These are phyloP conservation scores for Salvelinus sp. DNA, from an alignment of 2,113 vertebrate genomes.

Conservation along the genomic window DNA sequence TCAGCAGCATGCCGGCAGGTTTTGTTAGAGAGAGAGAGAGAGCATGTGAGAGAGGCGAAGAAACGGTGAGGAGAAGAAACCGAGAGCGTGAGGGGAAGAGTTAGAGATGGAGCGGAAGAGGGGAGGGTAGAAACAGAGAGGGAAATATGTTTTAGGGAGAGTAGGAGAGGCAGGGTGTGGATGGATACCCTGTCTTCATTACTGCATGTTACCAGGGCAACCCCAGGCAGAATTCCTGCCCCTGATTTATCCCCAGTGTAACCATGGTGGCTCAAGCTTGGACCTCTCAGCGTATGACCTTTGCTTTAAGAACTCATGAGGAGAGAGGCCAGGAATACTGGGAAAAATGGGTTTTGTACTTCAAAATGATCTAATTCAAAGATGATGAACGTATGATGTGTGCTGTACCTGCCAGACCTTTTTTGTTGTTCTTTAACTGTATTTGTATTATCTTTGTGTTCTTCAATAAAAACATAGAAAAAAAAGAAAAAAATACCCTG, in stretches of 20 bases:
- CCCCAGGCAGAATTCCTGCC: conserved; percentile 38
- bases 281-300: conserved; percentile 5
- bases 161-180: not conserved
- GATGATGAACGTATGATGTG: too few relatives aligned
- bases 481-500: too few relatives aligned
- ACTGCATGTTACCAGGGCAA: conserved; percentile 67
- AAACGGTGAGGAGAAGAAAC: conserved; percentile 36
- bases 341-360: too few relatives aligned
- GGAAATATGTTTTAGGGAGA: conserved; percentile 5
- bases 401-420: too few relatives aligned
- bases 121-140: conserved; percentile 23
- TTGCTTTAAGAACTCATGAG: conserved; percentile 5
- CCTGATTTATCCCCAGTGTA: conserved; percentile 37
- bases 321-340: too few relatives aligned
- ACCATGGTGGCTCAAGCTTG: conserved; percentile 37
- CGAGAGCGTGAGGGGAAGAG: conserved; percentile 17
- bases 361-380: too few relatives aligned
- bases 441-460: too few relatives aligned
- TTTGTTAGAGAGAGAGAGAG: conserved; percentile 39
- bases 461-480: too few relatives aligned
- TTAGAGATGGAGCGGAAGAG: not conserved
- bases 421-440: too few relatives aligned
- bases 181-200: conserved; percentile 39
- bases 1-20: conserved; percentile 68
- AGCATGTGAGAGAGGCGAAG: conserved; percentile 39